Base-by-base conservation (phyloP, 2,797 vertebrate species). In the Crocodylus rhombifer region DNA sequence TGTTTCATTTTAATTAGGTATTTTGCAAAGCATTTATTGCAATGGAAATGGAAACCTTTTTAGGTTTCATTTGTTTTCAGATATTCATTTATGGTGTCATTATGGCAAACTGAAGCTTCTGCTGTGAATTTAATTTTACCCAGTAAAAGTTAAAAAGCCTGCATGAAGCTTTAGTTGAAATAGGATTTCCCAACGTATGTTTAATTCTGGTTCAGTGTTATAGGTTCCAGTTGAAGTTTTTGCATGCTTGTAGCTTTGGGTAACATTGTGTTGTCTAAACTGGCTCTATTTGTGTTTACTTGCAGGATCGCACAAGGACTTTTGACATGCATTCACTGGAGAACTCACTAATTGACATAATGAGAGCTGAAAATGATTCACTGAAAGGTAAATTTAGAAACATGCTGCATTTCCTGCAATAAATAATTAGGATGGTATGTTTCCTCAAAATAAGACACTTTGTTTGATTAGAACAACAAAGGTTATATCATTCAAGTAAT, bases 251-350 rank as follows among this genome's bases (percentile, higher is more conserved):
- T 57, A 81, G 64, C 62, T 18, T 30, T 84, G 25, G 80, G 84
- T 90, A 81, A 67, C 65, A 4, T 74, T 51, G 21, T 78, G 15
- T 95, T 93, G 74, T 93, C 92, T 97, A 94, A 97, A 83, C 60
- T 87, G 76, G 14, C 75, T 92, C 58, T 97, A 93, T 97, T 92
- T 97, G 74, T 97, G 94, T 98, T 97, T 98, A 79, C 96, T 97
- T 98, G 95, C 98, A 99, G 99, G 99, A 99, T 96, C 99, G 99
- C 96, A 98, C 99, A 91, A 98, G 99, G 97, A 98, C 99, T 93
- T 99, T 99, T 98, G 99, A 99, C 97, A 99, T 99, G 99, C 99
- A 99, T 96, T 99, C 99, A 96, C 98, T 99, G 98, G 99, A 99
- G 98, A 99, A 99, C 97, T 99, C 99, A 14, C 98, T 99, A 98